These are phyloP conservation scores for Oryzias javanicus DNA, from an alignment of 2,113 vertebrate genomes.

Conservation along the genomic window DNA sequence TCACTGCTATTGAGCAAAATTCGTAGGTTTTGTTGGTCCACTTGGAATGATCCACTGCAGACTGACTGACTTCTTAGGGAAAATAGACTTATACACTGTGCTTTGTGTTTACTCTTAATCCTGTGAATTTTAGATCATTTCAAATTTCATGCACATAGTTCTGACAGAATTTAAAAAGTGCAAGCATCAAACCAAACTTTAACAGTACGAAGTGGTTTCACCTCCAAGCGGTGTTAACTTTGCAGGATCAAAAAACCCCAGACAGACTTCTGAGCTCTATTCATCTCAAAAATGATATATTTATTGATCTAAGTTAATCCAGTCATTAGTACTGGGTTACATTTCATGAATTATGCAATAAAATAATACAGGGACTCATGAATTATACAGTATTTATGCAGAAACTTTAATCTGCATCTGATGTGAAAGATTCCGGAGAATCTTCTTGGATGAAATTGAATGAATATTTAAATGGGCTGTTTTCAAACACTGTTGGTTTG, in stretches of 20 bases:
- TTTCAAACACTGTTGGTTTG: background rate
- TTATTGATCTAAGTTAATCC: constrained; percentile 15
- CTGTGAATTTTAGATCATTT: no score
- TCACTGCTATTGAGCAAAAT: no score
- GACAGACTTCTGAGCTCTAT: background rate
- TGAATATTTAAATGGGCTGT: background rate
- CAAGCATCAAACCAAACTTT: no score
- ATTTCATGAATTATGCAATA: constrained; percentile 24
- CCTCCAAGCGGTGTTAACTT: no score
- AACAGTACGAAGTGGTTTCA: no score
- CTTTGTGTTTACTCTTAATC: no score
- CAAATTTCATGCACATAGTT: no score
- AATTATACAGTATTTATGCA: constrained; percentile 38
- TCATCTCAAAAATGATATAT: background rate
- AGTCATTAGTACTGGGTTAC: constrained; percentile 15
- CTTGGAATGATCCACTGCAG: no score
- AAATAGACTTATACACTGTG: no score
- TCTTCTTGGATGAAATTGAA: background rate
- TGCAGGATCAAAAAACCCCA: background rate
- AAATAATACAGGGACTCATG: constrained; percentile 9
- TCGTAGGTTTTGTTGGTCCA: no score
- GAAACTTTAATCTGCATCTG: constrained; percentile 14
- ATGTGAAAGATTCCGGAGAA: background rate
- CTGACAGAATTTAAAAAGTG: no score
- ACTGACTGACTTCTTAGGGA: no score